A percentile compares a stretch with the other conserved stretches of the same genome.
Conservation (phyloP, 2,797 vertebrate genomes). For the Sylvilagus floridanus region DNA sequence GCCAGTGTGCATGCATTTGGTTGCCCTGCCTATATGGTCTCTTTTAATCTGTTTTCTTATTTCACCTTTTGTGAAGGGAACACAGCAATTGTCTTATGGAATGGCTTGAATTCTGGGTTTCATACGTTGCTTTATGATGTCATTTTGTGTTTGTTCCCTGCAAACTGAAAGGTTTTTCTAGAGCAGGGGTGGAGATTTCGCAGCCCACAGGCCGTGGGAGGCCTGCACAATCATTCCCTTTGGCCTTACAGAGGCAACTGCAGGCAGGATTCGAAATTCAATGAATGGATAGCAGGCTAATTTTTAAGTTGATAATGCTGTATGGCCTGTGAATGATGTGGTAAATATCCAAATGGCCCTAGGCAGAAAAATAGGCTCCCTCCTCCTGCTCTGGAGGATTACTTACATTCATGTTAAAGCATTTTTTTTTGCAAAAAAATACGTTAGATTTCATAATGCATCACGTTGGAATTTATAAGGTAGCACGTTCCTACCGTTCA, state of each 20-base stretch:
- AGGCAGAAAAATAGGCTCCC: too few relatives aligned
- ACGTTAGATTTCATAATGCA: not conserved
- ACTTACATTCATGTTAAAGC: not conserved
- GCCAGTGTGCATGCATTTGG: not conserved
- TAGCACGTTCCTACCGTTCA: not conserved
- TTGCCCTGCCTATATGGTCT: not conserved
- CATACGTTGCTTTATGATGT: not conserved
- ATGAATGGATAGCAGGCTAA: too few relatives aligned
- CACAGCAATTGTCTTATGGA: not conserved
- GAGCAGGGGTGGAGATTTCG: too few relatives aligned
- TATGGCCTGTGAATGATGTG: too few relatives aligned
- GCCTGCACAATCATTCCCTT: too few relatives aligned
- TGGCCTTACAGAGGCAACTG: too few relatives aligned
- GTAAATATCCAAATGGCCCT: too few relatives aligned
- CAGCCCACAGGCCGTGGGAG: too few relatives aligned
- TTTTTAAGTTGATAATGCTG: too few relatives aligned
- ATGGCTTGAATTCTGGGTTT: not conserved
- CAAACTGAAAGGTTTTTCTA: not conserved
- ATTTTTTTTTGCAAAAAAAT: not conserved
- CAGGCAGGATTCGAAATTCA: too few relatives aligned
- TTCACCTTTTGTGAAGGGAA: not conserved
- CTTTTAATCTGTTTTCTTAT: not conserved
- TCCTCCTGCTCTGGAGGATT: not conserved
- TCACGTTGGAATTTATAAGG: not conserved
- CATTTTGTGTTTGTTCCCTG: not conserved